Percentiles rank a stretch among this genome's conserved stretches.
Evolutionary conservation across 2,888 invertebrate genomes (phyloP).

Genomic region (Mongoloraphidia duomilia): DNA sequence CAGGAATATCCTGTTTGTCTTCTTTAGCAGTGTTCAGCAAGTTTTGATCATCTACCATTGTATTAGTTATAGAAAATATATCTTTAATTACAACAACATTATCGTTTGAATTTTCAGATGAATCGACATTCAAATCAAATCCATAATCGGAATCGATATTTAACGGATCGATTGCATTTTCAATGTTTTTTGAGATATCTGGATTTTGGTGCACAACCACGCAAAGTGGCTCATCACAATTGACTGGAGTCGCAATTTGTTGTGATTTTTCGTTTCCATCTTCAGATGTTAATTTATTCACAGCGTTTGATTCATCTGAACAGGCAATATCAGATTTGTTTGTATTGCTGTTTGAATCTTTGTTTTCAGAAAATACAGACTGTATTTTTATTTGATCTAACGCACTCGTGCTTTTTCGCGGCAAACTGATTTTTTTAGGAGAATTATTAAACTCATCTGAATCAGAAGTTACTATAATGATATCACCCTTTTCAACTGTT

Average conservation of each 20-base stretch:
- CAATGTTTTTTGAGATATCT: slow-evolving; percentile 8
- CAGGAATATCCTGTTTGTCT: slow-evolving; percentile 8
- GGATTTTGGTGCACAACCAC: slow-evolving; percentile 11
- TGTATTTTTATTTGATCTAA: too few species aligned
- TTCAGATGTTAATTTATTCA: too few species aligned
- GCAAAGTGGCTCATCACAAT: slow-evolving; percentile 13
- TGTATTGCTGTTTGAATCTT: too few species aligned
- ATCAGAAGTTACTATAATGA: too few species aligned
- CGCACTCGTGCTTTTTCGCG: too few species aligned
- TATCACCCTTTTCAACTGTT: too few species aligned
- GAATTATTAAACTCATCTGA: too few species aligned
- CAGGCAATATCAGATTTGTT: too few species aligned
- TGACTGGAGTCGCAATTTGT: background rate
- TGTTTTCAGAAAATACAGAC: too few species aligned
- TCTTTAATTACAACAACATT: background rate
- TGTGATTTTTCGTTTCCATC: too few species aligned
- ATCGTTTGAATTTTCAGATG: slow-evolving; percentile 1
- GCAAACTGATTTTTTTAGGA: too few species aligned
- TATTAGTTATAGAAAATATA: background rate
- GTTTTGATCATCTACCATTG: slow-evolving; percentile 1
- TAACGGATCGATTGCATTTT: slow-evolving; percentile 14
- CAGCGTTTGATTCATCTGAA: too few species aligned
- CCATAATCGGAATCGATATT: background rate
- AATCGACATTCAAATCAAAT: slow-evolving; percentile 5
- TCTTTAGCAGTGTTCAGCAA: slow-evolving; percentile 14